Evolutionary conservation across 2,888 invertebrate genomes (phyloP).

Genomic region (Euclidia mi): DNA sequence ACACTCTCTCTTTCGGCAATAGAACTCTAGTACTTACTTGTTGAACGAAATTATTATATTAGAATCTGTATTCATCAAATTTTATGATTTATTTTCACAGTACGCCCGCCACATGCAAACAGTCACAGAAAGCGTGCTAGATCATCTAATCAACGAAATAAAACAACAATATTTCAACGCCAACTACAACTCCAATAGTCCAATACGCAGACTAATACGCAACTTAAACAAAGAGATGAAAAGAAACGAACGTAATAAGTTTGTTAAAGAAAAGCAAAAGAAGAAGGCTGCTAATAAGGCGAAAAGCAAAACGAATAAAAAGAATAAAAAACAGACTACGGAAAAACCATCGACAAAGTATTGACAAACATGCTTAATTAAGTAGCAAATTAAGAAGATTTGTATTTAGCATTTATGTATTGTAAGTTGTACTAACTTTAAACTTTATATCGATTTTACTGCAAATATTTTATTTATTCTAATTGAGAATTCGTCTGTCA

Average conservation of each 20-base stretch:
- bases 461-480: no score
- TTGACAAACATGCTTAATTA: no score
- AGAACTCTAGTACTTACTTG: no score
- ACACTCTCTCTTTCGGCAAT: no score
- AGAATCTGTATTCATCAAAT: no score
- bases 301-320: conserved; percentile 27
- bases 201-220: conserved; percentile 23
- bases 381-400: no score
- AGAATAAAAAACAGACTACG: conserved; percentile 15
- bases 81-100: conserved; percentile 55
- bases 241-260: conserved; percentile 31
- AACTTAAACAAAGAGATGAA: conserved; percentile 42
- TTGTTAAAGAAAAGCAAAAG: conserved; percentile 25
- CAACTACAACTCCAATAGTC: conserved; percentile 33
- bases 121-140: conserved; percentile 62
- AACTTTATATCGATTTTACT: no score
- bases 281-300: conserved; percentile 25
- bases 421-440: no score
- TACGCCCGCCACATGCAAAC: conserved; percentile 62
- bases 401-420: no score
- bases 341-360: neutral
- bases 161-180: conserved; percentile 44
- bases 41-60: no score
- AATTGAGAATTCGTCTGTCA: no score
- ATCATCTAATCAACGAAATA: conserved; percentile 61